Conservation (phyloP, 1,140 invertebrate species). For the Drosophila dunni region DNA sequence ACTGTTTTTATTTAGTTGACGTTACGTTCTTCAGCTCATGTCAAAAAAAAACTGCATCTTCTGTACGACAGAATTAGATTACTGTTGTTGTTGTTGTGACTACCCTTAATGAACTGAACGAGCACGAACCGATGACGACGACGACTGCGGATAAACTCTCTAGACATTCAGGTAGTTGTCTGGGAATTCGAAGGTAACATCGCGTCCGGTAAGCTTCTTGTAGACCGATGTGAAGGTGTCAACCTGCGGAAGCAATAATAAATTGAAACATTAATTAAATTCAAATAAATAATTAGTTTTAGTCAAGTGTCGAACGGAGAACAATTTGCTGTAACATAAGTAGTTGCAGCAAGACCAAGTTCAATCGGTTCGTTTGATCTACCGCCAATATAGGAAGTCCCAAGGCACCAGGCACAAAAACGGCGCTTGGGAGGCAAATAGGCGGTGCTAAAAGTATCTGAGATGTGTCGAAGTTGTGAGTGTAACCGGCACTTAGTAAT, state of each 20-base stretch:
- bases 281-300: not conserved
- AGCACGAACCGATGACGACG: constrained; percentile 63
- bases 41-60: constrained; percentile 61
- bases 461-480: not conserved
- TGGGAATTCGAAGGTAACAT: constrained; percentile 99
- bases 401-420: constrained; percentile 53
- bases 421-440: constrained; percentile 76
- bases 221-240: constrained; percentile 99
- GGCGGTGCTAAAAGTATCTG: constrained; percentile 47
- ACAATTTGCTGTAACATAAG: constrained; percentile 30
- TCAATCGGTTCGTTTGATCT: constrained; percentile 58
- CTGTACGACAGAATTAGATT: constrained; percentile 68
- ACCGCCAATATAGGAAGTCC: constrained; percentile 79
- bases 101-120: constrained; percentile 62
- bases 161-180: constrained; percentile 96
- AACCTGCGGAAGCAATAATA: constrained; percentile 89
- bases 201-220: constrained; percentile 99
- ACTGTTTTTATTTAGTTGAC: constrained; percentile 72
- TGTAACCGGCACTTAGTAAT: constrained; percentile 13
- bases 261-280: not conserved
- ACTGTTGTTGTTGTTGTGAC: constrained; percentile 10
- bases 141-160: constrained; percentile 58
- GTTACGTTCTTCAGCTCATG: constrained; percentile 70
- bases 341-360: constrained; percentile 26
- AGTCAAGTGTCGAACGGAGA: constrained; percentile 37